Evolutionary conservation across 2,888 invertebrate genomes (phyloP).

Genomic region (Lamellibrachia columna): DNA sequence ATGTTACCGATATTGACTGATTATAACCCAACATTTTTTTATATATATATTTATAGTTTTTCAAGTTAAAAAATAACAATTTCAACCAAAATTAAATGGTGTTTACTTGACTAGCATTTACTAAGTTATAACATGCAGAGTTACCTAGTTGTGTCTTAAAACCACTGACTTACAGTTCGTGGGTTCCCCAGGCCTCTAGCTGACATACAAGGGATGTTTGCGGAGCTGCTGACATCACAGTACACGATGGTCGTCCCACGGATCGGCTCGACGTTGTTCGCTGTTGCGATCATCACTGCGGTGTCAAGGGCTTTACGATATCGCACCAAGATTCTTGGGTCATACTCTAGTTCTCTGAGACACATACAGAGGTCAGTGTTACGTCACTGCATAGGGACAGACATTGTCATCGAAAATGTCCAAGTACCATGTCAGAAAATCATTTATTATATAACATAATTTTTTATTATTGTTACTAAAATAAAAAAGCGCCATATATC

Average conservation of each 20-base stretch:
- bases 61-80: too few species aligned
- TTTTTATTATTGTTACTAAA: too few species aligned
- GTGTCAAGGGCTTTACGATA: constrained; percentile 66
- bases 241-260: constrained; percentile 65
- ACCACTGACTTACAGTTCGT: constrained; percentile 50
- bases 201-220: constrained; percentile 52
- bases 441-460: background rate
- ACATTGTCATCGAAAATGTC: background rate
- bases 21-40: too few species aligned
- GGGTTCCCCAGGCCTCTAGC: constrained; percentile 63
- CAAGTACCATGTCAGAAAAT: background rate
- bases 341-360: constrained; percentile 52
- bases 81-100: too few species aligned
- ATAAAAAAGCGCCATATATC: too few species aligned
- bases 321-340: constrained; percentile 37
- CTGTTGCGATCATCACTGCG: constrained; percentile 66
- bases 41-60: too few species aligned
- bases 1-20: too few species aligned
- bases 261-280: constrained; percentile 67
- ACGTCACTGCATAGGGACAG: background rate
- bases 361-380: background rate
- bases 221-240: constrained; percentile 57
- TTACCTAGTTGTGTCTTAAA: background rate
- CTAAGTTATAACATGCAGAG: background rate
- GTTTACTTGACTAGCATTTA: background rate